Evolutionary conservation across 2,797 vertebrate species (phyloP).

Genomic region (Euthynnus affinis): DNA sequence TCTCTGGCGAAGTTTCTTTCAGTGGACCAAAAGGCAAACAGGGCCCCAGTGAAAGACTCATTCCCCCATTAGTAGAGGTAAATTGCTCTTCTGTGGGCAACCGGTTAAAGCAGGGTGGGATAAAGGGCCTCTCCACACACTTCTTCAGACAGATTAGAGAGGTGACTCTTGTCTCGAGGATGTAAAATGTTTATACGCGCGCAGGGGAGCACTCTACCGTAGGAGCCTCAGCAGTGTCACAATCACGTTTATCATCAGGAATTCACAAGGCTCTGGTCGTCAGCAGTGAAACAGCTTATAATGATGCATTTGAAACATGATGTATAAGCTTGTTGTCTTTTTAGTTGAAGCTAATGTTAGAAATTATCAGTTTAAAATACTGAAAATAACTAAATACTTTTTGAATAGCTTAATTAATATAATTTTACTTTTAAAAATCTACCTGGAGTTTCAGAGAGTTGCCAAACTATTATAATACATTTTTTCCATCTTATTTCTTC

Average conservation of each 20-base stretch:
- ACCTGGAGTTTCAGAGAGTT: conserved; percentile 1
- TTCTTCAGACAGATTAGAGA: conserved; percentile 85
- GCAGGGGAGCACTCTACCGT: conserved; percentile 65
- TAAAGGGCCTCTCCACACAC: conserved; percentile 83
- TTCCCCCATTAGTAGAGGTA: conserved; percentile 82
- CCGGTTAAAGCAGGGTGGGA: conserved; percentile 78
- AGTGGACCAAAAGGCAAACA: conserved; percentile 75
- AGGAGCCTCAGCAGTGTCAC: conserved; percentile 54
- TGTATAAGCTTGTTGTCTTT: background rate
- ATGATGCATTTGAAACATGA: conserved; percentile 29
- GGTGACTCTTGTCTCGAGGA: conserved; percentile 86
- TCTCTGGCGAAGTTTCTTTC: conserved; percentile 78
- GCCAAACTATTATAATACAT: conserved; percentile 25
- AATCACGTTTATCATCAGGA: conserved; percentile 49
- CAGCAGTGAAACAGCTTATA: conserved; percentile 33
- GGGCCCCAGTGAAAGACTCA: conserved; percentile 73
- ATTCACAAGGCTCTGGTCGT: conserved; percentile 26
- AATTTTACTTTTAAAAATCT: background rate
- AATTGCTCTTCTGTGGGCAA: conserved; percentile 85
- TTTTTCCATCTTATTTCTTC: conserved; percentile 20
- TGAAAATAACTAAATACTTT: background rate
- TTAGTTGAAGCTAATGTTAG: background rate
- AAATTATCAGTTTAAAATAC: conserved; percentile 2
- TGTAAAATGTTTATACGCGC: conserved; percentile 83
- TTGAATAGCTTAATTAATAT: background rate